A percentile compares a stretch with the other conserved stretches of the same genome.
phyloP scores from a whole-genome alignment of 2,797 vertebrate genomes.

The Enteromius argenteus region DNA sequence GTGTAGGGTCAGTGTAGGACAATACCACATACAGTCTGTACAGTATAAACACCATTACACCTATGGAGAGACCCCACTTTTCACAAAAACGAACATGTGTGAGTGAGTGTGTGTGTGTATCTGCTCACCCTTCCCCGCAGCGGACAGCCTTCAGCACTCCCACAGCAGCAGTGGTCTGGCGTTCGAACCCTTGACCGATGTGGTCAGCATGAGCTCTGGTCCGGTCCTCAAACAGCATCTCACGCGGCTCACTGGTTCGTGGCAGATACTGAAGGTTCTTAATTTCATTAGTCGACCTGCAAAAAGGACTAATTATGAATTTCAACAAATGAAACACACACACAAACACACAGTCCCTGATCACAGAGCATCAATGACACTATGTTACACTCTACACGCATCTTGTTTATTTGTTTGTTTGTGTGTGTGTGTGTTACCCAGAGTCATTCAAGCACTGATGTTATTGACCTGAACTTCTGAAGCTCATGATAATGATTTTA shows the following conservation, averaged over 20 bases:
- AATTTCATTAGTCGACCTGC: conserved; percentile 97
- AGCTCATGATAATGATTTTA: neutral
- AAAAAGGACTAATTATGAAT: neutral
- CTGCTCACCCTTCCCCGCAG: conserved; percentile 86
- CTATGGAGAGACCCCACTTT: no score
- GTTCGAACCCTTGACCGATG: conserved; percentile 97
- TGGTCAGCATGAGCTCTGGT: conserved; percentile 97
- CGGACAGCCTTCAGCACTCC: conserved; percentile 96
- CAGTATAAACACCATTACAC: no score
- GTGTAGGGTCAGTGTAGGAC: no score
- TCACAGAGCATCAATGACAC: neutral
- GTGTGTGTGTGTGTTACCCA: neutral
- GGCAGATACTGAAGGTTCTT: conserved; percentile 99
- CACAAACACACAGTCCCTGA: neutral
- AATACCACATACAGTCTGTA: no score
- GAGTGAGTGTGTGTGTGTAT: conserved; percentile 41
- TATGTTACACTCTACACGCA: neutral
- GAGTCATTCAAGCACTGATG: neutral
- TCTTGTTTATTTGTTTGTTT: neutral
- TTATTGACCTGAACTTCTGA: neutral
- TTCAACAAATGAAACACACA: neutral
- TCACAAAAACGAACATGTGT: no score
- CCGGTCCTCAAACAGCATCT: conserved; percentile 97
- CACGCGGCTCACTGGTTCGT: conserved; percentile 94
- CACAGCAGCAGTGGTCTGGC: conserved; percentile 95